A percentile compares a stretch with the other conserved stretches of the same genome.
Conservation (phyloP, 2,113 vertebrate species). For the Pangasianodon gigas region DNA sequence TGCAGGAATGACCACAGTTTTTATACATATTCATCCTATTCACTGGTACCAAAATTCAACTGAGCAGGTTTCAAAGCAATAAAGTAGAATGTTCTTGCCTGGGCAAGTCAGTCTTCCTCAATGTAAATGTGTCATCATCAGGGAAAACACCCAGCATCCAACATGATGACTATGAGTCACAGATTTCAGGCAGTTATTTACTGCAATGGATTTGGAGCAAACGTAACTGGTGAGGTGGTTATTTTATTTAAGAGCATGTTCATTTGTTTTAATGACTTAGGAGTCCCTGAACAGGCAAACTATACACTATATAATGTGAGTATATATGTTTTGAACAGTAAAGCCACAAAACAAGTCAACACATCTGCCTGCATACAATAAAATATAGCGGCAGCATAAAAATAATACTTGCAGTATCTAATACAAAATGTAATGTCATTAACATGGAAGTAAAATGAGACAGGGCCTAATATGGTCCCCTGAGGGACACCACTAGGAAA, state of each 20-base stretch:
- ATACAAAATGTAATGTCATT: background rate
- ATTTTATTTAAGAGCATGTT: background rate
- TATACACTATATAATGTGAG: background rate
- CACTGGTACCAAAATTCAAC: background rate
- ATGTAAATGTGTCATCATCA: slow-evolving; percentile 1
- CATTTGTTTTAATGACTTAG: background rate
- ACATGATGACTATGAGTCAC: slow-evolving; percentile 12
- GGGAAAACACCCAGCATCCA: background rate
- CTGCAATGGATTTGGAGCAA: background rate
- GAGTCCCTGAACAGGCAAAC: background rate
- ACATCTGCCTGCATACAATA: background rate
- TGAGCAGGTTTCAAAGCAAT: background rate
- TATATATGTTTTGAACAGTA: background rate
- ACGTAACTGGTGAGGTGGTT: background rate
- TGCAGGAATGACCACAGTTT: background rate
- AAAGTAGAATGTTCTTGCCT: background rate
- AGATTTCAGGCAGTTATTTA: background rate
- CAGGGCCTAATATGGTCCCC: background rate
- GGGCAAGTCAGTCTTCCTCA: background rate
- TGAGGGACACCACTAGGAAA: background rate
- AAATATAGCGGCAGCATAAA: background rate
- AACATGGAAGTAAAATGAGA: background rate
- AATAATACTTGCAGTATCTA: background rate
- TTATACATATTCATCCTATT: background rate
- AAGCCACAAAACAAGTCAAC: background rate